Evolutionary conservation across 2,797 vertebrate genomes (phyloP).

Genomic region (Potorous gilbertii): DNA sequence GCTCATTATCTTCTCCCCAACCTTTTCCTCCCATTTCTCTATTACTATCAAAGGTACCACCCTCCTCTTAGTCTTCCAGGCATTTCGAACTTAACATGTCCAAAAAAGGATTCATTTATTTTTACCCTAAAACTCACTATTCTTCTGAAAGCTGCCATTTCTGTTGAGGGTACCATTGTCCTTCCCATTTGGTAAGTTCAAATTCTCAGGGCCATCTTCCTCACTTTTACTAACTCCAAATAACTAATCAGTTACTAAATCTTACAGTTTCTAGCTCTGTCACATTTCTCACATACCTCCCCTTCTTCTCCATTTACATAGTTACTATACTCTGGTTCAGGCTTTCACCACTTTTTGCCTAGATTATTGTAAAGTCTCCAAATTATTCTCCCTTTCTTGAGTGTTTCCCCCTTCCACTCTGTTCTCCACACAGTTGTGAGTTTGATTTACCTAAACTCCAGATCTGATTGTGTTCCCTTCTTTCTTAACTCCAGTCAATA

Average conservation of each 20-base stretch:
- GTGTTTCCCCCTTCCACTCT: not conserved
- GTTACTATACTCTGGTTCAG: not conserved
- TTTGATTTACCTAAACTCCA: not conserved
- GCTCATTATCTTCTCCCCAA: not conserved
- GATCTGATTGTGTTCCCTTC: not conserved
- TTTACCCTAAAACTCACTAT: not conserved
- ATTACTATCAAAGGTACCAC: not conserved
- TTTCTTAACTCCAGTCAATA: not conserved
- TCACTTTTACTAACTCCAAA: not conserved
- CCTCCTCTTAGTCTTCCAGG: not conserved
- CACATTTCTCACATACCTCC: not conserved
- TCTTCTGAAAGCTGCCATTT: not conserved
- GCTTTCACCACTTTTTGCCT: not conserved
- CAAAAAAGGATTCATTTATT: not conserved
- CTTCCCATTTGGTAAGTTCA: not conserved
- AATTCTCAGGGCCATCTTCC: not conserved
- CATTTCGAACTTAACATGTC: not conserved
- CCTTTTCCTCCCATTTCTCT: not conserved
- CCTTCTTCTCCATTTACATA: not conserved
- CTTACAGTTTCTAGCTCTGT: not conserved
- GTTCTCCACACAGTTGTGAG: not conserved
- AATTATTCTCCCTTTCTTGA: not conserved
- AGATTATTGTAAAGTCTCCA: not conserved
- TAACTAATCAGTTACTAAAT: not conserved
- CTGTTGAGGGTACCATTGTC: not conserved